A percentile compares a stretch with the other conserved stretches of the same genome.
Evolutionary conservation across 2,797 vertebrate species (phyloP).

Genomic region (Carduelis carduelis): DNA sequence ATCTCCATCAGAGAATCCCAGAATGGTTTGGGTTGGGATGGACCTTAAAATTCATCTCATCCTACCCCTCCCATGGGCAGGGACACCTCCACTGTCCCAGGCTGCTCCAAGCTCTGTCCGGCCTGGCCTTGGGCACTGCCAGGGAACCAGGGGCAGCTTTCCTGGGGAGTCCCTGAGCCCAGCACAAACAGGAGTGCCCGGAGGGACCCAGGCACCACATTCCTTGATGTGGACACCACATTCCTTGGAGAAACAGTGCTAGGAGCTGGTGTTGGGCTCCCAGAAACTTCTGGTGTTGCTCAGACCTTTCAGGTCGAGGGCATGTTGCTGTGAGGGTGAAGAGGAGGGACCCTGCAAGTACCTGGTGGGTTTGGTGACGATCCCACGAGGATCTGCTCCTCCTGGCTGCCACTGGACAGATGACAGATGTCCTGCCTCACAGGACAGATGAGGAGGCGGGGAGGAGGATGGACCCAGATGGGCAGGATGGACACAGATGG

Average conservation of each 20-base stretch:
- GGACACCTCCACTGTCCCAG: too few relatives aligned
- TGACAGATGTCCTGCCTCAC: too few relatives aligned
- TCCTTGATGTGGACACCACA: too few relatives aligned
- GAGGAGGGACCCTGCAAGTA: neutral
- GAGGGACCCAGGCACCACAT: neutral
- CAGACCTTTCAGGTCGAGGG: neutral
- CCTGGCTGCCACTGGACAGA: too few relatives aligned
- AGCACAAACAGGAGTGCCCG: neutral
- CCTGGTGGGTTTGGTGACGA: neutral
- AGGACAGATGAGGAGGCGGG: neutral
- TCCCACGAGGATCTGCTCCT: neutral
- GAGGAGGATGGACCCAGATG: too few relatives aligned
- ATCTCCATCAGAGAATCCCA: neutral
- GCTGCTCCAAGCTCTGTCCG: neutral
- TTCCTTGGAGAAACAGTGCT: neutral
- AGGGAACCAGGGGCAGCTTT: neutral
- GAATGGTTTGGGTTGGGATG: too few relatives aligned
- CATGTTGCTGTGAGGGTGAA: neutral
- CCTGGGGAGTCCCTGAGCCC: neutral
- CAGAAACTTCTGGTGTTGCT: neutral
- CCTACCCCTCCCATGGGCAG: too few relatives aligned
- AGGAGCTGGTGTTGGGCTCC: neutral
- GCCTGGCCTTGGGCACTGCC: rapidly evolving
- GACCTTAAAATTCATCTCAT: too few relatives aligned
- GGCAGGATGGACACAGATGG: neutral